These are phyloP conservation scores for Leptopterna dolabrata DNA, from an alignment of 2,888 invertebrate species.

Conservation along the genomic window DNA sequence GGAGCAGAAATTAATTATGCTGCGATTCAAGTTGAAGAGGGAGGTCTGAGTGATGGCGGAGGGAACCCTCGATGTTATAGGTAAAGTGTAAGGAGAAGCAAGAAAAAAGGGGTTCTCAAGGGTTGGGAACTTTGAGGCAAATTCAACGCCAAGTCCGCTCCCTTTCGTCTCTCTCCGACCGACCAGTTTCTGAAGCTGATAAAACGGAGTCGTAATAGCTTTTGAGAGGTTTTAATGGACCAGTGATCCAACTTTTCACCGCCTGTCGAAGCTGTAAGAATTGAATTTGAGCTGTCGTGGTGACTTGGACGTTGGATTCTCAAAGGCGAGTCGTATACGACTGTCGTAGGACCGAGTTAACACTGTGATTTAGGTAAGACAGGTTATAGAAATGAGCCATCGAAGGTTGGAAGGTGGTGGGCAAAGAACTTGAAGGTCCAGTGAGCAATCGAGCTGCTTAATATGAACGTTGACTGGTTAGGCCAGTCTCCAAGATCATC, in stretches of 20 bases:
- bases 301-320: not conserved
- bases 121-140: not conserved
- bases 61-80: not conserved
- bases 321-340: too few relatives aligned
- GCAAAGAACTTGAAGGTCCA: too few relatives aligned
- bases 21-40: not conserved
- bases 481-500: too few relatives aligned
- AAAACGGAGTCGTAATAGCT: conserved; percentile 35
- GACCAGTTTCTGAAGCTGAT: not conserved
- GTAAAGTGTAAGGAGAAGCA: not conserved
- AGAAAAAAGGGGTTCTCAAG: not conserved
- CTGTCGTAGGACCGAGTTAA: too few relatives aligned
- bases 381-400: too few relatives aligned
- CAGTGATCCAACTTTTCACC: conserved; percentile 23
- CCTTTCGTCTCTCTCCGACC: not conserved
- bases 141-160: not conserved
- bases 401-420: too few relatives aligned
- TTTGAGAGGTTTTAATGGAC: conserved; percentile 13
- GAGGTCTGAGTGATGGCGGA: not conserved
- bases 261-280: conserved; percentile 12
- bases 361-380: too few relatives aligned
- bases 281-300: not conserved
- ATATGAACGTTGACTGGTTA: too few relatives aligned
- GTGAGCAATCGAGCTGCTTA: too few relatives aligned
- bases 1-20: not conserved